These are phyloP conservation scores for Colaptes auratus DNA, from an alignment of 2,113 vertebrate genomes.

Conservation along the genomic window DNA sequence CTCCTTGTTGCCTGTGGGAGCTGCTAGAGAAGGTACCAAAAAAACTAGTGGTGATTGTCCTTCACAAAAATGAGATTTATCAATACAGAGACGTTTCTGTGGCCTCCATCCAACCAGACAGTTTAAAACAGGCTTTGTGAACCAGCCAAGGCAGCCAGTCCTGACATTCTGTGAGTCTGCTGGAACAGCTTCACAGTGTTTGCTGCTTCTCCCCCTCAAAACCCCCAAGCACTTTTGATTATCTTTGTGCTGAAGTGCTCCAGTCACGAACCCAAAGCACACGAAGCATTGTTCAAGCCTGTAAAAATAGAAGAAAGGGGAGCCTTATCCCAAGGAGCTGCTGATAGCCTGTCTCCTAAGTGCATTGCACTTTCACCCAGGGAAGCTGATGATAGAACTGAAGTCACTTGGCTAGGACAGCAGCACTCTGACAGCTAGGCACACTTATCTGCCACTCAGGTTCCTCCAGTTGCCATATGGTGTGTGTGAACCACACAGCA, in stretches of 20 bases:
- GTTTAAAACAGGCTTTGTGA: not conserved
- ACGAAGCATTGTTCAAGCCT: not conserved
- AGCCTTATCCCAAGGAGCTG: not conserved
- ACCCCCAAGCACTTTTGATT: not conserved
- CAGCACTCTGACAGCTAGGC: not conserved
- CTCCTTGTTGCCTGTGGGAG: not conserved
- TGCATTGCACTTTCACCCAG: not conserved
- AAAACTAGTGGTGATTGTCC: not conserved
- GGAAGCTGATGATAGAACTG: not conserved
- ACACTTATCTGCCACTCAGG: not conserved
- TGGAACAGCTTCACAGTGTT: not conserved
- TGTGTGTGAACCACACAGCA: not conserved
- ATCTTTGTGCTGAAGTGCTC: not conserved
- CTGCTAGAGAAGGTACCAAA: not conserved
- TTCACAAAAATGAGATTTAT: not conserved
- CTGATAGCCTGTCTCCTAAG: not conserved
- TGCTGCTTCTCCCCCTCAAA: not conserved
- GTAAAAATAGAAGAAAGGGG: not conserved
- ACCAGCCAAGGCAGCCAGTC: not conserved
- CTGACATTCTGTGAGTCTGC: fast-evolving
- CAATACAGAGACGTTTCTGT: not conserved
- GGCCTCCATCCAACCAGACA: not conserved
- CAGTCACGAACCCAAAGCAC: not conserved
- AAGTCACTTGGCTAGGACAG: not conserved
- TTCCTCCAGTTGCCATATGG: not conserved